These are phyloP conservation scores for Rhagophthalmus giganteus DNA, from an alignment of 2,888 invertebrate genomes.

Conservation along the genomic window DNA sequence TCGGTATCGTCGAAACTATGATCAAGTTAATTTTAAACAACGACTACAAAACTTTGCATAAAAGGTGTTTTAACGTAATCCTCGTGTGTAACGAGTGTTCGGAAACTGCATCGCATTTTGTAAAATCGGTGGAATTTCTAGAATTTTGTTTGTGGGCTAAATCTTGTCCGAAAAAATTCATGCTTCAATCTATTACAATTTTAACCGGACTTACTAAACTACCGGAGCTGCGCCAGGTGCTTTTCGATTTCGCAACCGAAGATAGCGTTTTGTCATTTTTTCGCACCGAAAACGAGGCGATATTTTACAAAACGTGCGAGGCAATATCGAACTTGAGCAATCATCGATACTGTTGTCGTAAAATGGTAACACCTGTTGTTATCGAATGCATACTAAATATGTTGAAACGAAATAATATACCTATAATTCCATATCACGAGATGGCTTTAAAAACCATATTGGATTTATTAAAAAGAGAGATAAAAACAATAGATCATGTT, in stretches of 20 bases:
- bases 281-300: constrained; percentile 14
- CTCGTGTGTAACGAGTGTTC: constrained; percentile 12
- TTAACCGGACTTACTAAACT: constrained; percentile 7
- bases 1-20: constrained; percentile 5
- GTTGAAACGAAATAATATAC: constrained; percentile 4
- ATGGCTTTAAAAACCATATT: constrained; percentile 18
- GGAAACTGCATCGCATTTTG: constrained; percentile 15
- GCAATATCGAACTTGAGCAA: constrained; percentile 15
- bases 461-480: constrained; percentile 15
- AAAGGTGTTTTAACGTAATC: constrained; percentile 12
- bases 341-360: constrained; percentile 21
- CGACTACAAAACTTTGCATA: constrained; percentile 13
- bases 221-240: constrained; percentile 7
- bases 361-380: constrained; percentile 24
- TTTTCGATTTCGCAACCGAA: constrained; percentile 25
- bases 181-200: constrained; percentile 14
- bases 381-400: constrained; percentile 15
- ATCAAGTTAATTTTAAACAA: constrained; percentile 9
- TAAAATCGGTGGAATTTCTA: constrained; percentile 20
- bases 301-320: constrained; percentile 21
- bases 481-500: constrained; percentile 6
- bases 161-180: constrained; percentile 14
- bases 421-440: constrained; percentile 20
- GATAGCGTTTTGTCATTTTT: constrained; percentile 25
- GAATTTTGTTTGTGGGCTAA: constrained; percentile 23